phyloP scores from a whole-genome alignment of 2,888 invertebrate species.

The Meiosimyza decipiens region DNA sequence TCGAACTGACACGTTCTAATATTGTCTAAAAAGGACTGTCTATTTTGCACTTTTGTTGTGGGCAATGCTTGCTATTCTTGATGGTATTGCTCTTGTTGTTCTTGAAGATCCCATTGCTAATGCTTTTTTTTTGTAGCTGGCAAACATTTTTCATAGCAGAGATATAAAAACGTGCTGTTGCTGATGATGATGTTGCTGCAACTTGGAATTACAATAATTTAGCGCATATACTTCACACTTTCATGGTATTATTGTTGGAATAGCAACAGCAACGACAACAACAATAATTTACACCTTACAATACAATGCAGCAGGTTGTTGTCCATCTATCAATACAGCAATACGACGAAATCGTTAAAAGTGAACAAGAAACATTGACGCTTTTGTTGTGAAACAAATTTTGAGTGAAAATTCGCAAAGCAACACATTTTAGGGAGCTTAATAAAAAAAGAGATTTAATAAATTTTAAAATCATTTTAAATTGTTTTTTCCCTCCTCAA shows the following conservation, averaged over 20 bases:
- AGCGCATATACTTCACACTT: constrained; percentile 38
- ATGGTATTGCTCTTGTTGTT: constrained; percentile 41
- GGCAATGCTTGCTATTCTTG: constrained; percentile 3
- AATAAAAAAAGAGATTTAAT: too few relatives aligned
- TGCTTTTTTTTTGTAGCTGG: too few relatives aligned
- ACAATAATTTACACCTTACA: constrained; percentile 1
- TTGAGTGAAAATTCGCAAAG: too few relatives aligned
- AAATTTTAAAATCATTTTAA: too few relatives aligned
- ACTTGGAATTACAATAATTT: constrained; percentile 29
- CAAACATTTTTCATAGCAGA: too few relatives aligned
- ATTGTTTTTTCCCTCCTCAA: too few relatives aligned
- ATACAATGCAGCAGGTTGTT: too few relatives aligned
- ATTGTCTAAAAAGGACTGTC: constrained; percentile 46
- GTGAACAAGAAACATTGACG: too few relatives aligned
- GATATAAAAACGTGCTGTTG: neutral
- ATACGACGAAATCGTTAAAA: too few relatives aligned
- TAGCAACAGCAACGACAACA: constrained; percentile 10
- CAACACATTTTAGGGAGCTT: too few relatives aligned
- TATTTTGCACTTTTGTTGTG: constrained; percentile 29
- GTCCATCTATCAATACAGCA: too few relatives aligned
- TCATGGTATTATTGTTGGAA: constrained; percentile 27
- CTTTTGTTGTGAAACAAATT: too few relatives aligned
- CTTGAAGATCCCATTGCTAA: constrained; percentile 15
- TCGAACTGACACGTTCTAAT: constrained; percentile 49
- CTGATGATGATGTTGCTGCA: constrained; percentile 17